These are phyloP conservation scores for Apodemus agrarius DNA, from an alignment of 2,797 vertebrate species.

Conservation along the genomic window DNA sequence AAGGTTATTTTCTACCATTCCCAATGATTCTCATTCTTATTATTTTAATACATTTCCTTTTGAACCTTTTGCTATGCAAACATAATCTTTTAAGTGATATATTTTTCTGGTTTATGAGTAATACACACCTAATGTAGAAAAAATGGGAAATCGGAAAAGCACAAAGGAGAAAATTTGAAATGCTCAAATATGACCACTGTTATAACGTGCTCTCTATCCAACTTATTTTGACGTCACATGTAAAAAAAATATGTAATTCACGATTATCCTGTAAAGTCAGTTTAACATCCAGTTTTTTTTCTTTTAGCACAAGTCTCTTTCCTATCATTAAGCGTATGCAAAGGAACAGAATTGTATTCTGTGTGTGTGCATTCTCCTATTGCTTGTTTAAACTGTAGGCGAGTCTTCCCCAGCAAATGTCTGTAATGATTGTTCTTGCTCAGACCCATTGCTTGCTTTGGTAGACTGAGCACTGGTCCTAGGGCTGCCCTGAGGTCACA, in stretches of 20 bases:
- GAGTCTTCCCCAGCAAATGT: not conserved
- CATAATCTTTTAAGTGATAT: not conserved
- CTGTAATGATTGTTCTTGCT: not conserved
- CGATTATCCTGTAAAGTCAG: slow-evolving; percentile 14
- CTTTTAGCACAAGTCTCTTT: not conserved
- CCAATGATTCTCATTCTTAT: not conserved
- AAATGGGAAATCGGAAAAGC: slow-evolving; percentile 11
- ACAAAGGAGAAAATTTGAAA: not conserved
- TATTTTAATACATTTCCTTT: not conserved
- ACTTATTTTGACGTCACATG: not conserved
- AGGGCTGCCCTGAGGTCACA: not conserved
- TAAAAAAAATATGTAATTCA: not conserved
- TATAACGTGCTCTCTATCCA: not conserved
- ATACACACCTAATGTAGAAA: not conserved
- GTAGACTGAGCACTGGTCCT: slow-evolving; percentile 20
- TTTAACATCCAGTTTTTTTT: slow-evolving; percentile 9
- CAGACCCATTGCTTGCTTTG: not conserved
- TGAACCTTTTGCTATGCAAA: not conserved
- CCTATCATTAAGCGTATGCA: not conserved
- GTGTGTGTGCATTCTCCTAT: not conserved
- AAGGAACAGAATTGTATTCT: not conserved
- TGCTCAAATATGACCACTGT: not conserved
- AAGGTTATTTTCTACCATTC: not conserved
- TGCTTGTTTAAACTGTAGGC: not conserved
- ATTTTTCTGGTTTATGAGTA: slow-evolving; percentile 2